A percentile compares a stretch with the other conserved stretches of the same genome.
These are phyloP conservation scores for Trissolcus basalis DNA, from an alignment of 1,140 invertebrate genomes.

Conservation along the genomic window DNA sequence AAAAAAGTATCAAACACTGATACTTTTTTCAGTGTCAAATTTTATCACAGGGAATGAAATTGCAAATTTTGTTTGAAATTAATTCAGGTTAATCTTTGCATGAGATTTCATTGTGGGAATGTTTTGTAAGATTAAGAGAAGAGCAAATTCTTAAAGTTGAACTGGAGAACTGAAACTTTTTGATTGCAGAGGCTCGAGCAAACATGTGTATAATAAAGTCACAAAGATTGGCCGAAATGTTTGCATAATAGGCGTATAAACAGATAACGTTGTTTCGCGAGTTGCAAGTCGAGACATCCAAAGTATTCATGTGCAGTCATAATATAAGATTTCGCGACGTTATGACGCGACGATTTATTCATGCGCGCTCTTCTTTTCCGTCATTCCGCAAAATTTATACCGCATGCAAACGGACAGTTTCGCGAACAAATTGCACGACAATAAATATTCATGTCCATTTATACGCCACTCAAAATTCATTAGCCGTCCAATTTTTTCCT, in stretches of 20 bases:
- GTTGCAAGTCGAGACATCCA: slow-evolving; percentile 25
- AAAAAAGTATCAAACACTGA: too few species aligned
- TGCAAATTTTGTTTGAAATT: too few species aligned
- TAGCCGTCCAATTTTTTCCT: not conserved
- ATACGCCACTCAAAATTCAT: slow-evolving; percentile 30
- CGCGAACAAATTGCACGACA: slow-evolving; percentile 18
- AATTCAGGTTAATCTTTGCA: too few species aligned
- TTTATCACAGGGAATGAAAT: too few species aligned
- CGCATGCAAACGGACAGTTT: slow-evolving; percentile 2
- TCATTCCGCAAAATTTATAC: slow-evolving; percentile 13
- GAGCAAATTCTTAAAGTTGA: too few species aligned
- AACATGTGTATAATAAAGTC: too few species aligned
- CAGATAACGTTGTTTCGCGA: slow-evolving; percentile 12
- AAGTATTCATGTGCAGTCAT: slow-evolving; percentile 7
- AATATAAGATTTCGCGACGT: slow-evolving; percentile 14
- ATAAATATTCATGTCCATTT: slow-evolving; percentile 26
- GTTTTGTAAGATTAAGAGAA: too few species aligned
- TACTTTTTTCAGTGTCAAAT: too few species aligned
- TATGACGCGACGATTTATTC: slow-evolving; percentile 20
- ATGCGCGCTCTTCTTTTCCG: slow-evolving; percentile 14
- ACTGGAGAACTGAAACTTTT: too few species aligned
- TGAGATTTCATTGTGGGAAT: too few species aligned
- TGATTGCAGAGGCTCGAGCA: too few species aligned
- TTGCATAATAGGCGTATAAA: slow-evolving; percentile 13
- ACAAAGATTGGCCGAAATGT: slow-evolving; percentile 4